A percentile compares a stretch with the other conserved stretches of the same genome.
Conservation (phyloP, 2,888 invertebrate genomes). For the Endomychus coccineus region DNA sequence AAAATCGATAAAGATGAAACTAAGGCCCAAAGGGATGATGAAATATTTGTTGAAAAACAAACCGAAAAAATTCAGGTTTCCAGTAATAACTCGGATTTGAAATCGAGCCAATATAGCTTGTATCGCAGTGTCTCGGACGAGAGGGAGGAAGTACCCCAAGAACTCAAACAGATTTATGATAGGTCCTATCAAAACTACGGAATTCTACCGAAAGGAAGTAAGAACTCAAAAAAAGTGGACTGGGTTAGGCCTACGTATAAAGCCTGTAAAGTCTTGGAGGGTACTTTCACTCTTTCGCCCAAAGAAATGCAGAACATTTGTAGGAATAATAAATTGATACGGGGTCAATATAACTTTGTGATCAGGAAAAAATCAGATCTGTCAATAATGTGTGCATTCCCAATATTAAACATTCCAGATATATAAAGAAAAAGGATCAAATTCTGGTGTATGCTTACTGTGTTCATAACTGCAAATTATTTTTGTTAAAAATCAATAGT, state of each 20-base stretch:
- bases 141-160: too few species aligned
- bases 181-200: too few species aligned
- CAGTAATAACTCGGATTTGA: too few species aligned
- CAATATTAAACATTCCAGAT: not conserved
- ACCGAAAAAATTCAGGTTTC: too few species aligned
- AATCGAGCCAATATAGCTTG: too few species aligned
- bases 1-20: too few species aligned
- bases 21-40: too few species aligned
- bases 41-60: too few species aligned
- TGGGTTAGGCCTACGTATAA: not conserved
- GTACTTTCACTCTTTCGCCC: not conserved
- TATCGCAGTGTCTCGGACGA: too few species aligned
- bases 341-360: not conserved
- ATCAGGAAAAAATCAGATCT: not conserved
- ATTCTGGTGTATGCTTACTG: constrained; percentile 1
- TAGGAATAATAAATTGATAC: not conserved
- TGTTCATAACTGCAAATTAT: not conserved
- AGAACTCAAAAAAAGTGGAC: not conserved
- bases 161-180: too few species aligned
- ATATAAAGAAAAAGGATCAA: not conserved
- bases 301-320: not conserved
- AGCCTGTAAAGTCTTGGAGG: not conserved
- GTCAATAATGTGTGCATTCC: constrained; percentile 2
- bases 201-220: not conserved
- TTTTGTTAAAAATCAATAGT: too few species aligned